phyloP scores from a whole-genome alignment of 1,140 invertebrate species.

The Kradibia gibbosae region DNA sequence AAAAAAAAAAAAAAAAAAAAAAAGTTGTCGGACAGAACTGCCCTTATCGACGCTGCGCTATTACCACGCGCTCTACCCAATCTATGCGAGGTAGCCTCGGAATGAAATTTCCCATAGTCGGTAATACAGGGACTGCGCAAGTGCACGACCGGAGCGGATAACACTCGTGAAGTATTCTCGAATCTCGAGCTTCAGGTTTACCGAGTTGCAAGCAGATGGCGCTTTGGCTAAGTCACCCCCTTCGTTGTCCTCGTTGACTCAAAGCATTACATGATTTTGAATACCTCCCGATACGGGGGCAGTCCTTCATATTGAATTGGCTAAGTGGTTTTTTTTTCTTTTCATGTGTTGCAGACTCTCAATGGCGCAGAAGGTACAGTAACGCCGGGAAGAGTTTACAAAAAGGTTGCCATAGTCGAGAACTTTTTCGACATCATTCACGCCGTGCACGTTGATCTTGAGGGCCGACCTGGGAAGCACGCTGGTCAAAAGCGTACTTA shows the following conservation, averaged over 20 bases:
- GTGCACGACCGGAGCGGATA: constrained; percentile 35
- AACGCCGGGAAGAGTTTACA: constrained; percentile 79
- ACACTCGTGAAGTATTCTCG: not conserved
- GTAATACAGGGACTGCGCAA: not conserved
- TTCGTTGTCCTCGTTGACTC: too few relatives aligned
- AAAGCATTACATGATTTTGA: too few relatives aligned
- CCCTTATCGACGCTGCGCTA: constrained; percentile 43
- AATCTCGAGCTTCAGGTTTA: not conserved
- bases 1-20: too few relatives aligned
- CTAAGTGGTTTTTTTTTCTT: constrained; percentile 53
- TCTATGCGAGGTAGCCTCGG: not conserved
- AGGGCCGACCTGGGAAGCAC: constrained; percentile 91
- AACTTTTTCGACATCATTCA: constrained; percentile 98
- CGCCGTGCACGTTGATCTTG: constrained; percentile 92
- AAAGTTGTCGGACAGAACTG: too few relatives aligned
- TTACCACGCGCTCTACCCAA: not conserved
- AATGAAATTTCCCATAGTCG: not conserved
- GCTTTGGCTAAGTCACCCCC: not conserved
- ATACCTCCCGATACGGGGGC: too few relatives aligned
- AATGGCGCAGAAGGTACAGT: constrained; percentile 72
- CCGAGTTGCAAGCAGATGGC: constrained; percentile 2
- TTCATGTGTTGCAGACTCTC: constrained; percentile 62
- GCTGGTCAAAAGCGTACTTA: constrained; percentile 97
- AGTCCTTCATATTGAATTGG: too few relatives aligned
- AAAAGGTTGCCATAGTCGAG: constrained; percentile 95